Conservation (phyloP, 2,113 vertebrate species). For the Jacana jacana region DNA sequence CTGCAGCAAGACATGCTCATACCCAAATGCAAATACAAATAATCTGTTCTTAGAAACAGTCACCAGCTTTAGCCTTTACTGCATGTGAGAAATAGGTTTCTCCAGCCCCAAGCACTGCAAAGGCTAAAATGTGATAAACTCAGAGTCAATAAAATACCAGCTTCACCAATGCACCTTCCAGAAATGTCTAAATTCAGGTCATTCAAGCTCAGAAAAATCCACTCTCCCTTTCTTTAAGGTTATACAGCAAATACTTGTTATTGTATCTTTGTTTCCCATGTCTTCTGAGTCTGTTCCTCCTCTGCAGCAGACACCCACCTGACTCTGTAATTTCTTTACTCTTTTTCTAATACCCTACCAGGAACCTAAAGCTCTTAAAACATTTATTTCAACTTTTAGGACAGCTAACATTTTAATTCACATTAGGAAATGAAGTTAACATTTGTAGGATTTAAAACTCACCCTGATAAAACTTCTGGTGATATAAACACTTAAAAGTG, state of each 20-base stretch:
- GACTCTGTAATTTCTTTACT: background rate
- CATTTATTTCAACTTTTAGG: background rate
- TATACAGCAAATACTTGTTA: background rate
- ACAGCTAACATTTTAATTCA: background rate
- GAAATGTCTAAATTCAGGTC: background rate
- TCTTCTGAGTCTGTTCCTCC: background rate
- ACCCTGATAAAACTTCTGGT: background rate
- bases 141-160: background rate
- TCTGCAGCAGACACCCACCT: background rate
- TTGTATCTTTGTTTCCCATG: background rate
- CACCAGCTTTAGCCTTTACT: background rate
- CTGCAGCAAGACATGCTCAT: background rate
- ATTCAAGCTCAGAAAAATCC: background rate
- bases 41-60: background rate
- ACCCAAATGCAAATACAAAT: background rate
- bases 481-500: background rate
- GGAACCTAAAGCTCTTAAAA: background rate
- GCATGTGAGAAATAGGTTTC: background rate
- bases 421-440: background rate
- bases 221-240: background rate
- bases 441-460: background rate
- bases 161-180: background rate
- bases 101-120: background rate
- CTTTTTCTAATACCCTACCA: background rate
- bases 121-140: background rate